Evolutionary conservation across 2,888 invertebrate genomes (phyloP), one percentile per base, ranked within the genome.

Genomic region (Hybos culiciformis): DNA sequence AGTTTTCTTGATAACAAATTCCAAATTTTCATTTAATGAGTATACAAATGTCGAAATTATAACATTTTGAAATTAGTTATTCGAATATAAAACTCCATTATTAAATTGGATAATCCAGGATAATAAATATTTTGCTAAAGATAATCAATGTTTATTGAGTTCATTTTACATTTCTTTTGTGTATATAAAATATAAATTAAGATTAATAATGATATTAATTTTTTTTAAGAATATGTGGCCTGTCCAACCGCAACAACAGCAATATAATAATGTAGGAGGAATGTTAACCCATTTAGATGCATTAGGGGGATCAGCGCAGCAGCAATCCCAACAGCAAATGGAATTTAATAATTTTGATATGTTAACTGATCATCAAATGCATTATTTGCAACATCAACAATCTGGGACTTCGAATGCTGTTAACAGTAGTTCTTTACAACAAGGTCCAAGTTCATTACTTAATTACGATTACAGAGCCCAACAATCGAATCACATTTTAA

Each of bases 211-310:
- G n/a, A n/a, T n/a, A n/a, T n/a, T n/a, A n/a, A n/a, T 7, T 37
- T 37, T 12, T 37, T 47, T 49, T 40, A 44, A 65, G 56, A 63
- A 62, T 40, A 61, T 65, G 56, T 66, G 66, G 65, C 58, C 62
- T 11, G 49, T 51, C 37, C 60, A 54, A 21, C 46, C 48, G 43
- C 40, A 49, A 44, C 56, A 60, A 50, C 57, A 62, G 34, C 62
- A 56, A 41, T 66, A 66, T 49, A 66, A 63, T 43, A 66, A 66
- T 46, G 66, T 66, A 44, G 66, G 66, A 39, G 66, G 64, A 53
- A 66, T 66, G 54, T 56, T 66, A 36, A 66, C 66, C 50, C 66
- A 66, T 60, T 58, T 66, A 53, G 54, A 55, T 46, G 59, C 66
- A 46, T 62, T 66, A 42, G 62, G 60, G 37, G 63, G 61, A 52